Evolutionary conservation across 2,113 vertebrate species (phyloP), one percentile per base, ranked within the genome.

Genomic region (Pluvialis apricaria): DNA sequence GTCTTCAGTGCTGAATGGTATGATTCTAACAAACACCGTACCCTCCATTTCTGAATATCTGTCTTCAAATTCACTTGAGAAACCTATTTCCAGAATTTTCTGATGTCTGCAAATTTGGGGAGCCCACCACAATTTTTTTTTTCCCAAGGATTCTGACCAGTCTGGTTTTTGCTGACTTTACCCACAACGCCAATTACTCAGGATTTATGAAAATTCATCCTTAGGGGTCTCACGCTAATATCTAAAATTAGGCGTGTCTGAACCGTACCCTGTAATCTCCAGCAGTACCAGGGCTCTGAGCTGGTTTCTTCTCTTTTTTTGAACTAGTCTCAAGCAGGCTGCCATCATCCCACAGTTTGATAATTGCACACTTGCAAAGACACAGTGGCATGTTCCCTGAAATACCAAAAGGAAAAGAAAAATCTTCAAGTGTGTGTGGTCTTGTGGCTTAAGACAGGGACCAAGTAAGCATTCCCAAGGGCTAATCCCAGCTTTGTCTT

Each of bases 381-480:
- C 55, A 36, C 45, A 78, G 52, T 14, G 25, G n/a, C 4, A 0
- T 61, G 21, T 69, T 90, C 64, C 52, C 80, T 44, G 44, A 94
- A 88, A 79, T 57, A 47, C 52, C 57, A 76, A 72, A 79, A 86
- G 51, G 76, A 81, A 75, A 81, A 69, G 55, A 75, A 95, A 79
- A 75, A 47, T 76, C 49, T 77, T 58, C 3, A 25, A 86, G 40
- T 66, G 44, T 92, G 82, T 95, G 95, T 94, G 92, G 91, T 94
- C 86, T 89, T 70, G 81, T 92, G 94, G 32, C 81, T 97, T 91
- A 87, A 96, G 69, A 71, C 47, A 85, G 32, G 54, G 65, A 87
- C 20, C 16, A 45, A 91, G 34, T 69, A 31, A 90, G 49, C 83
- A 72, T 62, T 91, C 19, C 52, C 58, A 85, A 82, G 82, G 26